phyloP scores from a whole-genome alignment of 2,888 invertebrate genomes.

The Panzeria rudis region DNA sequence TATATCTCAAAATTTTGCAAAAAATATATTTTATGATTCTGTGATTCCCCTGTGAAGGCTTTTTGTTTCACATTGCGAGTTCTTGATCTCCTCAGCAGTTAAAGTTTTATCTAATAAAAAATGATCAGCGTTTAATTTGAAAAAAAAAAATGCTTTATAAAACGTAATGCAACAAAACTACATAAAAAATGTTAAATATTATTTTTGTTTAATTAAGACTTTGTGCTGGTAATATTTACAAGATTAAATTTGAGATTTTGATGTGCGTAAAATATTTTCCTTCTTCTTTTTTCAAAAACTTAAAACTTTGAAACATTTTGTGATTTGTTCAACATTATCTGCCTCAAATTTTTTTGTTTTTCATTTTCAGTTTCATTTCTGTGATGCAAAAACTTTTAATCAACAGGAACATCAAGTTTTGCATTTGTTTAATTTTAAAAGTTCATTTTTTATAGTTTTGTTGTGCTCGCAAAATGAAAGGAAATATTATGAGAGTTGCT shows the following conservation, averaged over 20 bases:
- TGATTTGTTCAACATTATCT: slow-evolving; percentile 29
- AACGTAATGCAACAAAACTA: no score
- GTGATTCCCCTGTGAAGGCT: no score
- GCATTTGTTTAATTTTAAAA: slow-evolving; percentile 36
- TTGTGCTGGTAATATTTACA: neutral
- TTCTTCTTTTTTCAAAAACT: neutral
- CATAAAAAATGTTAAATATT: neutral
- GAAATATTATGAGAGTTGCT: slow-evolving; percentile 44
- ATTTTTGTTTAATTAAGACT: neutral
- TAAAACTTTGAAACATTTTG: slow-evolving; percentile 20
- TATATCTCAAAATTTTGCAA: no score
- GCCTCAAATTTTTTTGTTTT: neutral
- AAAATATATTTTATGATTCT: no score
- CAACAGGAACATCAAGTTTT: slow-evolving; percentile 59
- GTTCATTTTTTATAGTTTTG: slow-evolving; percentile 27
- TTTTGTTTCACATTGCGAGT: no score
- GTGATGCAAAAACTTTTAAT: slow-evolving; percentile 57
- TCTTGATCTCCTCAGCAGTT: no score
- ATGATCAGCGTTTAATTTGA: no score
- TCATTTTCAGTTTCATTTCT: slow-evolving; percentile 31
- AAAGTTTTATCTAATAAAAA: no score
- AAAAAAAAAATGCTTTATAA: no score
- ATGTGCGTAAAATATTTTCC: no score
- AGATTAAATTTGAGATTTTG: neutral
- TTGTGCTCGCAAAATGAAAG: slow-evolving; percentile 20